Evolutionary conservation across 2,113 vertebrate genomes (phyloP).

Genomic region (Siniperca knerii): DNA sequence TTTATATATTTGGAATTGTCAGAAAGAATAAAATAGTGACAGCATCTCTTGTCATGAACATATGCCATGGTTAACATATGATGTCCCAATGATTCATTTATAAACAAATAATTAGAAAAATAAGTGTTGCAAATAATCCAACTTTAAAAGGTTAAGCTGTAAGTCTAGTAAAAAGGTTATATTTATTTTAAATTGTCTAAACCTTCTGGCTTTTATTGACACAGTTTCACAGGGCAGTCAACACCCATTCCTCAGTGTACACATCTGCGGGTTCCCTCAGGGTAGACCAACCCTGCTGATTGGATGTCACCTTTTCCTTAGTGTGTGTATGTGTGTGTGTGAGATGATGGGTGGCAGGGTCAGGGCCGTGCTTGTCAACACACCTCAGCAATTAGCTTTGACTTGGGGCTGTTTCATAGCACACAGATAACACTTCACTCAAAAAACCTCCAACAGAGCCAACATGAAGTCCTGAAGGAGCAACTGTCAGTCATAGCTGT

Average conservation of each 20-base stretch:
- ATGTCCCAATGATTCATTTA: background rate
- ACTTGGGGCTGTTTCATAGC: constrained; percentile 23
- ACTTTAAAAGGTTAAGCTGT: background rate
- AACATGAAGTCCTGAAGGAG: constrained; percentile 6
- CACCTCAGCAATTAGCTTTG: constrained; percentile 59
- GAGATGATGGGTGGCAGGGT: constrained; percentile 23
- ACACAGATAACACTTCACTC: constrained; percentile 9
- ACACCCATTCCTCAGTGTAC: constrained; percentile 21
- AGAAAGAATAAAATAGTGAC: background rate
- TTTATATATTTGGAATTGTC: background rate
- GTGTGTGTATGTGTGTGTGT: constrained; percentile 13
- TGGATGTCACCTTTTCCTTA: constrained; percentile 23
- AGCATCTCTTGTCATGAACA: background rate
- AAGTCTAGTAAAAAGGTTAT: background rate
- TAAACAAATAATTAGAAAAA: background rate
- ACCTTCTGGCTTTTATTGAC: constrained; percentile 9
- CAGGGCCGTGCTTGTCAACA: constrained; percentile 62
- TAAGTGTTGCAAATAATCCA: background rate
- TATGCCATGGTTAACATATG: no score
- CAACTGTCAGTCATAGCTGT: background rate
- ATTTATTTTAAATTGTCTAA: background rate
- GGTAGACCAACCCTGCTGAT: constrained; percentile 36
- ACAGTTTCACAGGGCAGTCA: constrained; percentile 26
- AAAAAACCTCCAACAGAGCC: constrained; percentile 15
- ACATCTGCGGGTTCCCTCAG: constrained; percentile 26